Base-by-base conservation (phyloP, 2,888 invertebrate species). In the Athalia cordata region DNA sequence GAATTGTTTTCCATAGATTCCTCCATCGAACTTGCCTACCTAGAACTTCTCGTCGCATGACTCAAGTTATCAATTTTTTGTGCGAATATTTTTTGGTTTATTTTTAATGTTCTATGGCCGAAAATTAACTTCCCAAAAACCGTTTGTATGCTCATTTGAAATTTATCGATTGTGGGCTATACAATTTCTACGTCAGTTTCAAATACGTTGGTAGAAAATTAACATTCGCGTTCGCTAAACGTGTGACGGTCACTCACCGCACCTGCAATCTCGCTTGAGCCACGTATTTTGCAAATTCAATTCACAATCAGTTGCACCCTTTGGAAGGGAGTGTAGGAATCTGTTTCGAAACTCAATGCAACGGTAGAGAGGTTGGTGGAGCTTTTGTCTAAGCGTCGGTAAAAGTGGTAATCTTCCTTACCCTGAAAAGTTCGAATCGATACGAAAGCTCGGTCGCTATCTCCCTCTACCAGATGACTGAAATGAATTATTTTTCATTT, bases 281-380 rank as follows among this genome's bases (percentile, higher is more conserved):
- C 29, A 9, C 7, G 29, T 55, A 55, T n/a, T 62, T 15, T 45
- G 11, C 8, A 13, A 3, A 8, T 59, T 13, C 43, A 59, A 13
- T 72, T 50, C 47, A 9, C 57, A n/a, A n/a, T 5, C 43, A 59
- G n/a, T n/a, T n/a, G n/a, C 47, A 45, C 13, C 13, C 72, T 7
- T 59, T 45, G 52, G 72, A 59, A 13, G 72, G 59, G 59, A 49
- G 57, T 47, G 47, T 59, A 72, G 72, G 57, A 59, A 72, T 59
- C 72, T 72, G 72, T 59, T 72, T n/a, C 13, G 47, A 72, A 57
- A 47, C 72, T 72, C 47, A 2, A 2, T 29, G 43, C 47, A 72
- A 59, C 57, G 45, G 47, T 72, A 5, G 47, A 43, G 47, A 29
- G 66, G n/a, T 66, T 49, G 47, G 11, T 13, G n/a, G 52, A 45